Base-by-base conservation (phyloP, 2,797 vertebrate species). In the Phrynocephalus vlangalii region DNA sequence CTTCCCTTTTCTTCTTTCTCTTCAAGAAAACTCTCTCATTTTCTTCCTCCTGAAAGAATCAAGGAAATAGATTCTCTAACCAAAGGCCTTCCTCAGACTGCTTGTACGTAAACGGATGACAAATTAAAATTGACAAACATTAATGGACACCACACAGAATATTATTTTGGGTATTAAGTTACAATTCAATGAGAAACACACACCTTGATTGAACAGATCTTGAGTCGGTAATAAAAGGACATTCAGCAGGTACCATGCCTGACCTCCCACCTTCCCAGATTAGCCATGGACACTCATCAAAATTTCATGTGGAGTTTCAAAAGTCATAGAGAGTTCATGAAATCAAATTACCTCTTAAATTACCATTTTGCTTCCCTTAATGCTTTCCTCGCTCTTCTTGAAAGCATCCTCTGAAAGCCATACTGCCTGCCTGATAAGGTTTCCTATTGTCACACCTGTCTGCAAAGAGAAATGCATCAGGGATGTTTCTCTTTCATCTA, bases 311-410 rank as follows among this genome's bases (percentile, higher is more conserved):
- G 83, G 80, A 91, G 73, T 76, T 80, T 93, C 85, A 89, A 72
- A 94, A 95, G 93, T 94, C 88, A 94, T 89, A 89, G 38, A 67
- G 79, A 91, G 87, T 94, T 95, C 94, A 94, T 48, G 90, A 95
- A 95, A 96, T 94, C 22, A 71, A 94, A 94, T 96, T 95, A 93
- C 71, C 30, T 95, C 83, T 94, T 89, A 77, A 73, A 90, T 94
- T 92, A 93, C 86, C 38, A 60, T 85, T 92, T 94, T 86, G 30
- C 50, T 72, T 89, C 81, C 80, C 50, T 73, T 92, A 92, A 88
- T 90, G 33, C 77, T 86, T 93, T 95, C 56, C 22, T 90, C 82
- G 89, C 73, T n/a, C 52, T 92, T 92, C 73, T 87, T 52, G 89
- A 93, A 89, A 83, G 60, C 73, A 22, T 92, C 33, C 38, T 87